Evolutionary conservation across 2,888 invertebrate genomes (phyloP).

Genomic region (Philaethria dido): DNA sequence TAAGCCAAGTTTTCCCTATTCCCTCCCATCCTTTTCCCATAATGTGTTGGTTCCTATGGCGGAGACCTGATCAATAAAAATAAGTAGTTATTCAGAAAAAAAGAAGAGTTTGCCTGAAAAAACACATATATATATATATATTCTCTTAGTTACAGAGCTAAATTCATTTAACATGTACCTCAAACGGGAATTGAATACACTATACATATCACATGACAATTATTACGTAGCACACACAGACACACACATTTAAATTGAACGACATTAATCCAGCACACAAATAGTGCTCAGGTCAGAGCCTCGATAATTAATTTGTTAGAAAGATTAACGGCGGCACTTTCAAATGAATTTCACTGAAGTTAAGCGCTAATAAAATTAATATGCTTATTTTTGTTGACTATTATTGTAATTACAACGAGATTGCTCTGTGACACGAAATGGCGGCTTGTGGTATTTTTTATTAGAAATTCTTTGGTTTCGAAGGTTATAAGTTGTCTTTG

Average conservation of each 20-base stretch:
- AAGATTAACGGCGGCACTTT: slow-evolving; percentile 6
- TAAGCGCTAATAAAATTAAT: slow-evolving; percentile 13
- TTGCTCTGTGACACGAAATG: slow-evolving; percentile 8
- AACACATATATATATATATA: too few relatives aligned
- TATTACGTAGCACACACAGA: too few relatives aligned
- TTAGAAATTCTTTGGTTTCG: not conserved
- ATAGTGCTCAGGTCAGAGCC: slow-evolving; percentile 18
- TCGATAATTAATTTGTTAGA: slow-evolving; percentile 17
- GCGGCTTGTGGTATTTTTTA: not conserved
- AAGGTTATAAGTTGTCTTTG: not conserved
- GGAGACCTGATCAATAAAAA: too few relatives aligned
- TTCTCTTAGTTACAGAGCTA: too few relatives aligned
- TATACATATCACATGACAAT: not conserved
- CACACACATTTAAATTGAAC: slow-evolving; percentile 3
- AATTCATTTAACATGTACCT: not conserved
- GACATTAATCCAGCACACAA: slow-evolving; percentile 17
- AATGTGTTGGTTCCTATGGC: too few relatives aligned
- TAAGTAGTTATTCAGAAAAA: too few relatives aligned
- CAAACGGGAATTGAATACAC: not conserved
- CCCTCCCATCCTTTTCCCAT: too few relatives aligned
- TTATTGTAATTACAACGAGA: slow-evolving; percentile 14
- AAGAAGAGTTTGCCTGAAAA: too few relatives aligned
- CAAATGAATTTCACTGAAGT: slow-evolving; percentile 19
- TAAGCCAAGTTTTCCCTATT: too few relatives aligned
- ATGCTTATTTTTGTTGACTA: slow-evolving; percentile 12